phyloP scores from a whole-genome alignment of 2,888 invertebrate species.

The Thymelicus acteon region DNA sequence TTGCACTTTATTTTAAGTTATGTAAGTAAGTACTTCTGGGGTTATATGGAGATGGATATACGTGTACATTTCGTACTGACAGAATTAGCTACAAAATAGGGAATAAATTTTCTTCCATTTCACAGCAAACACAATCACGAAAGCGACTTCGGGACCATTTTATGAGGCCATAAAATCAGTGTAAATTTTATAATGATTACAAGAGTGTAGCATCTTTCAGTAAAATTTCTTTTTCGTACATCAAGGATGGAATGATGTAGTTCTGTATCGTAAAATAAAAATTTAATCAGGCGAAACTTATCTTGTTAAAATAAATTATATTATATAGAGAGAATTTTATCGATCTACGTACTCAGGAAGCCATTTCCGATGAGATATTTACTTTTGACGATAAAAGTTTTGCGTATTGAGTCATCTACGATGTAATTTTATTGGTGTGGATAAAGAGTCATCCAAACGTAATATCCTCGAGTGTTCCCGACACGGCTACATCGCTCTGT shows the following conservation, averaged over 20 bases:
- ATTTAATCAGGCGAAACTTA: background rate
- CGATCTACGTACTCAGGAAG: constrained; percentile 30
- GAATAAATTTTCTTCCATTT: background rate
- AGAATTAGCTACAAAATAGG: too few species aligned
- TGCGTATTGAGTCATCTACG: constrained; percentile 47
- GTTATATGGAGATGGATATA: too few species aligned
- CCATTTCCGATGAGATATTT: constrained; percentile 48
- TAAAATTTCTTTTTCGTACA: background rate
- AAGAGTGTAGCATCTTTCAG: background rate
- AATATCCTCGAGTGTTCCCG: constrained; percentile 50
- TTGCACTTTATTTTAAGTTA: too few species aligned
- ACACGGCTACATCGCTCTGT: constrained; percentile 45
- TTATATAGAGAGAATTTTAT: constrained; percentile 23
- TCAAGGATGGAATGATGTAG: background rate
- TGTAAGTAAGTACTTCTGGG: too few species aligned
- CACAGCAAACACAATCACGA: background rate
- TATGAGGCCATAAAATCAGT: background rate
- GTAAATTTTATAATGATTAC: background rate
- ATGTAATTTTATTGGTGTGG: constrained; percentile 56
- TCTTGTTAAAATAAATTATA: constrained; percentile 3
- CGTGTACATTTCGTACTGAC: too few species aligned
- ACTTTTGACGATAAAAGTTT: constrained; percentile 40
- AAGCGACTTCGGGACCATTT: background rate
- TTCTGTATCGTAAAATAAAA: constrained; percentile 1
- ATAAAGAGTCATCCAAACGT: constrained; percentile 52